phyloP scores from a whole-genome alignment of 2,888 invertebrate genomes.

The Vesta saturnalis region DNA sequence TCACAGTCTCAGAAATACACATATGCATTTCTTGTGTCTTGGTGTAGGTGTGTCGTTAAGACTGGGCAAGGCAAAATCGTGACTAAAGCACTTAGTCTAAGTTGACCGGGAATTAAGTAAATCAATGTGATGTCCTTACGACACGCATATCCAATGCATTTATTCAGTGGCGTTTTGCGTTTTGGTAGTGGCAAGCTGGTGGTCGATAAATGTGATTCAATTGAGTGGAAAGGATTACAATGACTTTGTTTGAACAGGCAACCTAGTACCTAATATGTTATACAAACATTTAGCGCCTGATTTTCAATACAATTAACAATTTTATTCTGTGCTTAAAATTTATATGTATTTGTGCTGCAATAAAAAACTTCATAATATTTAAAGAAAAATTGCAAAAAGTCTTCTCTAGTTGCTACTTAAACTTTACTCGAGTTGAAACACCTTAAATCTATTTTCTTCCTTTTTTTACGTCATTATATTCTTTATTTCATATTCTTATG shows the following conservation, averaged over 20 bases:
- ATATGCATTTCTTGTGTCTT: slow-evolving; percentile 16
- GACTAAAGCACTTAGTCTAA: slow-evolving; percentile 36
- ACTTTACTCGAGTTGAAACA: neutral
- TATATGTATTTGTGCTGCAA: too few relatives aligned
- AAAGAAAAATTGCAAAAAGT: too few relatives aligned
- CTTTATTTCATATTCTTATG: neutral
- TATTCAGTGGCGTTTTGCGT: slow-evolving; percentile 30
- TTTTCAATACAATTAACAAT: neutral
- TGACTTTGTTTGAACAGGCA: slow-evolving; percentile 14
- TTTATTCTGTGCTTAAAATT: too few relatives aligned
- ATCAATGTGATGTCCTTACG: slow-evolving; percentile 34
- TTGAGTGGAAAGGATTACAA: slow-evolving; percentile 28
- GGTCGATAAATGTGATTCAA: slow-evolving; percentile 31
- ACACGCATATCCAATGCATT: slow-evolving; percentile 35
- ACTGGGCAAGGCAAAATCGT: slow-evolving; percentile 36
- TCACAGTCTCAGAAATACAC: slow-evolving; percentile 20
- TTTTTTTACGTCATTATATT: neutral
- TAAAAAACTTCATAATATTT: too few relatives aligned
- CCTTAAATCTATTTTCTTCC: neutral
- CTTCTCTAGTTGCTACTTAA: too few relatives aligned
- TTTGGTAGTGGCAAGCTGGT: slow-evolving; percentile 17
- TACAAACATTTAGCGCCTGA: slow-evolving; percentile 13
- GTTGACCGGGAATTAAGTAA: slow-evolving; percentile 32
- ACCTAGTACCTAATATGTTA: slow-evolving; percentile 7
- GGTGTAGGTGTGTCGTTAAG: slow-evolving; percentile 32